Base-by-base conservation (phyloP, 1,140 invertebrate genomes). In the Leptinotarsa undecemlineata region DNA sequence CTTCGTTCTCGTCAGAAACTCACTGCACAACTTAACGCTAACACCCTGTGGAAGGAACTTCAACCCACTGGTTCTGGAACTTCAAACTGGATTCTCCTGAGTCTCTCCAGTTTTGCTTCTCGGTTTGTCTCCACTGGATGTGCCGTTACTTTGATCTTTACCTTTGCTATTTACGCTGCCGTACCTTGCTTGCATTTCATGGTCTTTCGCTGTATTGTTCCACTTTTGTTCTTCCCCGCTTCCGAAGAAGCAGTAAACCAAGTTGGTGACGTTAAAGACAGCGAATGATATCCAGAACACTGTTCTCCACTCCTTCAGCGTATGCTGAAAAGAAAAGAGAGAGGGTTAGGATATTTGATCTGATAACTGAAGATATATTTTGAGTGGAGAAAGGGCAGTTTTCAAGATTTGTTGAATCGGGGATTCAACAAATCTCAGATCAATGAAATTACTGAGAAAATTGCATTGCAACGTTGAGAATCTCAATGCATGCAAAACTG, bases 231-330 rank as follows among this genome's bases (percentile, higher is more conserved):
- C 88, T 74, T 93, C 90, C 2, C 90, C 92, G 57, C 91, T 91
- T 0, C 90, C 92, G 85, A 90, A 91, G 8, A 94, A 80, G 6
- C 91, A 85, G 81, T 93, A 97, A 5, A 95, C 82, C 6, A 93
- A 76, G 74, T 93, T 94, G 0, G 94, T 94, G 15, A 91, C 81
- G 11, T 90, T 85, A 77, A 95, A 94, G 1, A 95, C 89, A 0
- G 83, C 91, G 47, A 94, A 87, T 0, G 92, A 89, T 73, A 96
- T 92, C 91, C 93, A 96, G 82, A 96, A 96, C 1, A 96, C 93
- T 4, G 89, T 83, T 72, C 92, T 88, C 95, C 95, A 96, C 86
- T 95, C 90, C 8, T 88, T 84, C n/a, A 92, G 80, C 5, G 90
- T 90, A 81, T 91, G 90, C 93, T 95, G 85, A 71, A 89, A 83